Base-by-base conservation (phyloP, 2,797 vertebrate species). In the Craterocephalus amniculus region DNA sequence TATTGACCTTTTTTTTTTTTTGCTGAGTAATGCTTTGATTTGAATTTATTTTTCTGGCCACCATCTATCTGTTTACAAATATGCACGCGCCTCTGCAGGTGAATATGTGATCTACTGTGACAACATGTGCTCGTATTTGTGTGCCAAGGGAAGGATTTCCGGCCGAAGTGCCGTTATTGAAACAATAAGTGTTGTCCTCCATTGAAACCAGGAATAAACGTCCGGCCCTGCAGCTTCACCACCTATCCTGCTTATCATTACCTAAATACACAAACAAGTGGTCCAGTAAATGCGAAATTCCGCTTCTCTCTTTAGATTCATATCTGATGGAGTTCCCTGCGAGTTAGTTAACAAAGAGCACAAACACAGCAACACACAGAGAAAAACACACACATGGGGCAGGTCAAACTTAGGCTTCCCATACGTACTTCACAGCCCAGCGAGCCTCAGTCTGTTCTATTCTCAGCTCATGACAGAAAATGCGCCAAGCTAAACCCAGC, bases 401-500 rank as follows among this genome's bases (percentile, higher is more conserved):
- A 6, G 6, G 7, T 83, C 87, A 88, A 90, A 68, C 32, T 78
- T 89, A 86, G 65, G 62, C 13, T 70, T 75, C 76, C 59, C 63
- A 35, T 14, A 54, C 29, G 16, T 36, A 20, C 34, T 32, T 69
- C 49, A 7, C 31, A 14, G 65, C 45, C 3, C 45, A 24, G 32
- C 11, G 49, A 52, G n/a, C 43, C 58, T 16, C 1, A 43, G 65
- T 32, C 67, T 2, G 36, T 63, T 81, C 87, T 92, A 90, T 91
- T 91, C 67, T 76, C 14, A 29, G 85, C 62, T 48, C 65, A 24
- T 45, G 77, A 78, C 76, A 80, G 66, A 88, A 82, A 58, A 74
- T 32, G 78, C 83, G 88, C 87, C 88, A 86, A 84, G 71, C 35
- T 78, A 77, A 49, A 35, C 63, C 67, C 45, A 65, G 27, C 81